Conservation (phyloP, 2,888 invertebrate species). For the Germaria angustata region DNA sequence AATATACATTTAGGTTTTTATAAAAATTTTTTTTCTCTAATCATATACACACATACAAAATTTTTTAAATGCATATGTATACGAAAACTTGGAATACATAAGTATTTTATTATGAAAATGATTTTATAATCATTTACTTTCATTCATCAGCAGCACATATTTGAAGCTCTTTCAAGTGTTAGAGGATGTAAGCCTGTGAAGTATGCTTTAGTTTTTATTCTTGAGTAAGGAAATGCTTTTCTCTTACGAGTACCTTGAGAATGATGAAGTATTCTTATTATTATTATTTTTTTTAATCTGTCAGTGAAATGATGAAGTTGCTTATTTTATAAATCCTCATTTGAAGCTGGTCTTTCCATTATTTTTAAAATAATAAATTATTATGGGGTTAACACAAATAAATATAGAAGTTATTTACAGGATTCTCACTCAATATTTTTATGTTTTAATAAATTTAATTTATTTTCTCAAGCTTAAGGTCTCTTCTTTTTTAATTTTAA, state of each 20-base stretch:
- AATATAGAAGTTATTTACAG: too few relatives aligned
- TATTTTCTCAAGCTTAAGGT: too few relatives aligned
- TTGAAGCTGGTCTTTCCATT: not conserved
- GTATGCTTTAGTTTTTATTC: constrained; percentile 6
- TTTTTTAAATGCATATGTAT: not conserved
- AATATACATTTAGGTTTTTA: not conserved
- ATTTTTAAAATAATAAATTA: not conserved
- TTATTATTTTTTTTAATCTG: not conserved
- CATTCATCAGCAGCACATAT: not conserved
- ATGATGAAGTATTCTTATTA: constrained; percentile 16
- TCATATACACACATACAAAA: too few relatives aligned
- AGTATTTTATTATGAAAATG: not conserved
- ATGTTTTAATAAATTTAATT: too few relatives aligned
- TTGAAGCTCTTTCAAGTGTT: not conserved
- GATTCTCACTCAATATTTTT: too few relatives aligned
- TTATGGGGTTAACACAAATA: not conserved
- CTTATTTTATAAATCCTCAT: not conserved
- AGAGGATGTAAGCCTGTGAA: not conserved
- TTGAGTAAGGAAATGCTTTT: not conserved
- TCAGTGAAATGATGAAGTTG: not conserved
- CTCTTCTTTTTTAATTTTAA: too few relatives aligned
- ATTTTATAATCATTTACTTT: constrained; percentile 12
- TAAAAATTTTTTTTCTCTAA: too few relatives aligned
- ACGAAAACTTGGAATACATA: not conserved
- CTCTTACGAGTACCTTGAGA: constrained; percentile 26